Evolutionary conservation across 2,888 invertebrate genomes (phyloP), one percentile per base, ranked within the genome.

Genomic region (Pachydiplax longipennis): DNA sequence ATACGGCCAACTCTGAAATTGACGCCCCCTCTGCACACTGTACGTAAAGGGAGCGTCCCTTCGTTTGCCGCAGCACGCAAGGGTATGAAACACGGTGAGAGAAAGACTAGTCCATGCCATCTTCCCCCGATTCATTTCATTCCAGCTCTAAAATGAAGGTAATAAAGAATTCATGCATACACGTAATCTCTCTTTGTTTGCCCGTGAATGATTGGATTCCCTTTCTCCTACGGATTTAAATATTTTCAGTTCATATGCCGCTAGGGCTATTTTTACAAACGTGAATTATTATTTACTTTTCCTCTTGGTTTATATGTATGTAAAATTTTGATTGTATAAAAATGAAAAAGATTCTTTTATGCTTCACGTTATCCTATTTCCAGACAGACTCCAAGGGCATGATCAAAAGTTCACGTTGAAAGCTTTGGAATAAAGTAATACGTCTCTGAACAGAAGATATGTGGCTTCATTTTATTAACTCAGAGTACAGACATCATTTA

Each of bases 1-100:
- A 61, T 83, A 83, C 58, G 83, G 58, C 48, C 22, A 58, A 58
- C 61, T n/a, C 87, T 65, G n/a, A 87, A 87, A 87, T 87, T 87
- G 87, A 87, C 87, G 87, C 61, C 65, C 31, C 15, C 83, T 83
- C 35, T 31, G 31, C 53, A 25, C 58, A 58, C 35, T n/a, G 73
- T 73, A 31, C 25, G 31, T 13, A 31, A 1, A 35, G 35, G 53
- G 53, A 31, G 53, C 35, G 12, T 83, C 31, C 53, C 82, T 22
- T 40, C 35, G 25, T 48, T 3, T 22, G 53, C 48, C 15, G 31
- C 37, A n/a, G 37, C 37, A 37, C n/a, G 61, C 31, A 31, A 31
- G 58, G 25, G 31, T 31, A 15, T n/a, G n/a, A n/a, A n/a, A n/a
- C 13, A 15, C 18, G n/a, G 35, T 31, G 31, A 25, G 53, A 31